Conservation (phyloP, 2,888 invertebrate species). For the Bugulina stolonifera region DNA sequence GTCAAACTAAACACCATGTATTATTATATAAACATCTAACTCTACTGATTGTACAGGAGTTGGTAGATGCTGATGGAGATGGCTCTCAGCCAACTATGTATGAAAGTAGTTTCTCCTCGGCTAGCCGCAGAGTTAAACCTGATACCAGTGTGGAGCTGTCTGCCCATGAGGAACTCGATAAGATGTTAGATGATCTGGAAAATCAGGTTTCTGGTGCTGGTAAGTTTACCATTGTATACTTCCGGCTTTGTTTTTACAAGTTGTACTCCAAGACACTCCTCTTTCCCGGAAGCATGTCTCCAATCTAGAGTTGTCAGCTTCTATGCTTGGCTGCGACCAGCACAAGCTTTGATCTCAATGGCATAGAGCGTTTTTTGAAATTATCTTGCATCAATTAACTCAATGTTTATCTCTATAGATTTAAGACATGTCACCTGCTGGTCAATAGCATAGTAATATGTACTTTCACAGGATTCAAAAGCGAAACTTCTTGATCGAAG, state of each 20-base stretch:
- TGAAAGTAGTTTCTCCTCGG: neutral
- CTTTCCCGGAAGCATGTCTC: neutral
- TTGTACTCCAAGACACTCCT: too few relatives aligned
- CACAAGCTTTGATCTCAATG: too few relatives aligned
- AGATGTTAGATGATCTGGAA: slow-evolving; percentile 11
- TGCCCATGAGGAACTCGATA: neutral
- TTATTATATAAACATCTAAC: neutral
- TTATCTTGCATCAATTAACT: too few relatives aligned
- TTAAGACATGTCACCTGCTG: too few relatives aligned
- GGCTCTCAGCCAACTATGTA: neutral
- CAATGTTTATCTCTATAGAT: too few relatives aligned
- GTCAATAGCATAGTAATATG: too few relatives aligned
- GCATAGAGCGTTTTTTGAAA: too few relatives aligned
- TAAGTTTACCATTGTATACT: neutral
- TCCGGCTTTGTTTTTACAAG: too few relatives aligned
- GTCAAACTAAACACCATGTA: too few relatives aligned
- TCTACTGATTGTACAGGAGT: neutral
- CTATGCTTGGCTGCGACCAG: too few relatives aligned
- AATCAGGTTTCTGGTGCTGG: neutral
- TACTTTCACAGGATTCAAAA: too few relatives aligned
- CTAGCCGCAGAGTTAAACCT: neutral
- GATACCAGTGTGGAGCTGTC: neutral
- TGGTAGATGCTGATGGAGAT: neutral
- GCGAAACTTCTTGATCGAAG: too few relatives aligned
- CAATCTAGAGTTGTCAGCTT: neutral